Conservation (phyloP, 1,140 invertebrate genomes). For the Brachionus asplanchnoidis region DNA sequence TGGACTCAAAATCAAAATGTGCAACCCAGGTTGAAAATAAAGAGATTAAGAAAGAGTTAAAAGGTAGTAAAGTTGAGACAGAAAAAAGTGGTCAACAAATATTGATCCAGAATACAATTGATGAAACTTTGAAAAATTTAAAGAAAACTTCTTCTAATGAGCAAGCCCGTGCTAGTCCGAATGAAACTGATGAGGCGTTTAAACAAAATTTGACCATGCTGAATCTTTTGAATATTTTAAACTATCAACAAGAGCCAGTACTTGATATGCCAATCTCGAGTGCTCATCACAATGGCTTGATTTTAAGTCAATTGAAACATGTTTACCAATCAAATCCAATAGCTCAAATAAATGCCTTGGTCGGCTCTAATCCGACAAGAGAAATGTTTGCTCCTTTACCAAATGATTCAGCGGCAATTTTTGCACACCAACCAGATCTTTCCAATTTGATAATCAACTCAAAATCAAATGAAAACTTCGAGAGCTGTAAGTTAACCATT, state of each 20-base stretch:
- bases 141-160: neutral
- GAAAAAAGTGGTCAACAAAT: neutral
- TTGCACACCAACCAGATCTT: neutral
- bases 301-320: neutral
- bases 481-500: neutral
- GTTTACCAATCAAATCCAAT: neutral
- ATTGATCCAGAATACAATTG: neutral
- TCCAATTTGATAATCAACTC: neutral
- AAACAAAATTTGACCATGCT: neutral
- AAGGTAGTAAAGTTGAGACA: neutral
- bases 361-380: neutral
- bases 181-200: neutral
- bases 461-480: neutral
- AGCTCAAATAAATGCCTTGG: neutral
- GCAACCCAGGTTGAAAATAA: neutral
- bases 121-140: neutral
- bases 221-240: slow-evolving; percentile 4
- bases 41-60: neutral
- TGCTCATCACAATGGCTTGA: neutral
- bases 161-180: neutral
- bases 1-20: neutral
- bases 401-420: neutral
- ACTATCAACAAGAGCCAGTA: neutral
- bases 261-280: neutral
- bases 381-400: neutral